These are phyloP conservation scores for Diorhabda carinulata DNA, from an alignment of 1,140 invertebrate species.

Conservation along the genomic window DNA sequence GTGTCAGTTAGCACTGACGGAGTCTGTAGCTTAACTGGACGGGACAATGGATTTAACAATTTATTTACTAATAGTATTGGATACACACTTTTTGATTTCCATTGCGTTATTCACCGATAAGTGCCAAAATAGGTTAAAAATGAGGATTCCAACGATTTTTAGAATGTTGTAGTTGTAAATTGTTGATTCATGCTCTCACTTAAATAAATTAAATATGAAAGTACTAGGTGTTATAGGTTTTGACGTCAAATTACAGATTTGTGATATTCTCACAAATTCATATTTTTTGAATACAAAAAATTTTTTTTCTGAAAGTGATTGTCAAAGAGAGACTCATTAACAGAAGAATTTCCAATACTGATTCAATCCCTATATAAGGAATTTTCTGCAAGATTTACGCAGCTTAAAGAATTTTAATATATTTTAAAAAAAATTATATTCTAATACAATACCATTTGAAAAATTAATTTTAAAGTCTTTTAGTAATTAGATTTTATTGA, in stretches of 20 bases:
- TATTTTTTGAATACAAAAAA: neutral
- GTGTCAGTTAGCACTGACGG: conserved; percentile 20
- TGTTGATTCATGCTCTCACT: neutral
- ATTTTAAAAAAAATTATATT: neutral
- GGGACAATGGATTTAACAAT: conserved; percentile 20
- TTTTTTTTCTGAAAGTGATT: neutral
- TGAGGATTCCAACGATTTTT: no score
- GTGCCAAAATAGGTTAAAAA: conserved; percentile 21
- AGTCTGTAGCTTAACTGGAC: neutral
- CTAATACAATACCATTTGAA: neutral
- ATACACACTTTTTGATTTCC: conserved; percentile 22
- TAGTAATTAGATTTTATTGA: neutral
- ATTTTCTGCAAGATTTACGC: neutral
- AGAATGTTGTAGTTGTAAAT: neutral
- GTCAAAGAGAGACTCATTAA: neutral
- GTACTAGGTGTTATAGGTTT: neutral
- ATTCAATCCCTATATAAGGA: neutral
- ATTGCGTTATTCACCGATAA: conserved; percentile 25
- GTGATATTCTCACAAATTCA: neutral
- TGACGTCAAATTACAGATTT: neutral
- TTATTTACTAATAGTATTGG: conserved; percentile 24
- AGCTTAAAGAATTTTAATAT: neutral
- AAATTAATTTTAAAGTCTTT: neutral
- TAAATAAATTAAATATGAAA: neutral
- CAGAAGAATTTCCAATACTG: neutral